A percentile compares a stretch with the other conserved stretches of the same genome.
Evolutionary conservation across 2,113 vertebrate species (phyloP).

Genomic region (Bubalus kerabau): DNA sequence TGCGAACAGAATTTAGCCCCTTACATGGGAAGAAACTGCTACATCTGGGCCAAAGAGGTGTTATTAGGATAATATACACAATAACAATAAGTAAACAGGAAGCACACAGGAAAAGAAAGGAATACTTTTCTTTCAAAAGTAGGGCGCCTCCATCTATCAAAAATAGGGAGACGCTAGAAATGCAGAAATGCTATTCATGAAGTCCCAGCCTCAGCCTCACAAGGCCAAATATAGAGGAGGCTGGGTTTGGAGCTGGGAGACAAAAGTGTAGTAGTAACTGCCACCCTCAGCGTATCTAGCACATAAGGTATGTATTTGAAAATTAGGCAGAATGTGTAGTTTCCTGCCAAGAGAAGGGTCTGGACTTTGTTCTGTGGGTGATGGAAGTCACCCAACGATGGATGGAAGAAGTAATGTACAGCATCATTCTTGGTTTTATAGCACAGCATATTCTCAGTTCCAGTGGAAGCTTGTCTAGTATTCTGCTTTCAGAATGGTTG

Average conservation of each 20-base stretch:
- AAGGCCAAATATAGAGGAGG: not conserved
- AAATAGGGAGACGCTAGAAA: not conserved
- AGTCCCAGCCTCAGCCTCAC: not conserved
- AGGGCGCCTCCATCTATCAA: not conserved
- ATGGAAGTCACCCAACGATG: not conserved
- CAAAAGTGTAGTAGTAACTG: not conserved
- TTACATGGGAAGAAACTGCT: not conserved
- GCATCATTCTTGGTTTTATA: not conserved
- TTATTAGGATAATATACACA: not conserved
- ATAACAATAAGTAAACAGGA: not conserved
- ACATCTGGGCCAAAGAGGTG: not conserved
- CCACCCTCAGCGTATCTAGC: not conserved
- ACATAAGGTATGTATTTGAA: not conserved
- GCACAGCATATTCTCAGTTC: not conserved
- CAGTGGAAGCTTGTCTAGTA: not conserved
- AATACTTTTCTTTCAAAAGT: not conserved
- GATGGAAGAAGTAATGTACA: not conserved
- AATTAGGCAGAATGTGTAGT: not conserved
- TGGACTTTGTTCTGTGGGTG: not conserved
- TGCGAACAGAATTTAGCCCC: not conserved
- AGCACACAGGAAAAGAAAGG: not conserved
- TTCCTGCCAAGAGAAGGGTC: not conserved
- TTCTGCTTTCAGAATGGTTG: conserved; percentile 15
- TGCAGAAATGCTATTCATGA: not conserved
- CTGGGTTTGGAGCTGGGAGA: not conserved